Evolutionary conservation across 2,888 invertebrate genomes (phyloP), one percentile per base, ranked within the genome.

Genomic region (Acrocyrtus sp.): DNA sequence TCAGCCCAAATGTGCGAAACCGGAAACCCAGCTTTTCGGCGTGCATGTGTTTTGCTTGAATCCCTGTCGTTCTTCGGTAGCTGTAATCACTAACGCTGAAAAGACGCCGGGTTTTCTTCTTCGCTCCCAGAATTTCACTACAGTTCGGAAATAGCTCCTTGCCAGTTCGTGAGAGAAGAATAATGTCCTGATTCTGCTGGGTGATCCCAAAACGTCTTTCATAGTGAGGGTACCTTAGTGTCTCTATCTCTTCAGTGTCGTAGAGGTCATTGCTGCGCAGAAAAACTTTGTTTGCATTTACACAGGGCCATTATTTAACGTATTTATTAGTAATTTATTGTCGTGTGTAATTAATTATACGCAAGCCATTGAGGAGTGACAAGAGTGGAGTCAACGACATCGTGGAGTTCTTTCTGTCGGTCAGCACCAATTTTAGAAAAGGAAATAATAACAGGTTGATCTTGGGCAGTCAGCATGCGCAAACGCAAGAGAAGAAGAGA

Each of bases 291-390:
- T 45, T 10, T 17, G 17, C 8, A 45, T 15, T 12, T n/a, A 45
- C 45, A 15, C 45, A n/a, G 5, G 17, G 5, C 17, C 47, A 6
- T 17, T 22, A 41, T 22, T 41, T 4, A 41, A 57, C 4, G 22
- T 21, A 6, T 50, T 6, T 17, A 45, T 45, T 12, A 5, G 45
- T 45, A 10, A 17, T 45, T 54, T 2, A 22, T 6, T 17, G 57
- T n/a, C 22, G 41, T 29, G 21, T 26, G 3, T n/a, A 15, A 29
- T 53, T 3, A 17, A 34, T 5, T n/a, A 19, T 51, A 62, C 62
- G 15, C 17, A 1, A 62, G 45, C 62, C 62, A 62, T 29, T 62
- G 62, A 5, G 51, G 51, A 17, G 19, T 62, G 2, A 51, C 51
- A n/a, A 62, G 3, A n/a, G 34, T 19, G 17, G 29, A 48, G n/a